A percentile compares a stretch with the other conserved stretches of the same genome.
phyloP scores from a whole-genome alignment of 2,888 invertebrate genomes.

The Sphaerophoria taeniata region DNA sequence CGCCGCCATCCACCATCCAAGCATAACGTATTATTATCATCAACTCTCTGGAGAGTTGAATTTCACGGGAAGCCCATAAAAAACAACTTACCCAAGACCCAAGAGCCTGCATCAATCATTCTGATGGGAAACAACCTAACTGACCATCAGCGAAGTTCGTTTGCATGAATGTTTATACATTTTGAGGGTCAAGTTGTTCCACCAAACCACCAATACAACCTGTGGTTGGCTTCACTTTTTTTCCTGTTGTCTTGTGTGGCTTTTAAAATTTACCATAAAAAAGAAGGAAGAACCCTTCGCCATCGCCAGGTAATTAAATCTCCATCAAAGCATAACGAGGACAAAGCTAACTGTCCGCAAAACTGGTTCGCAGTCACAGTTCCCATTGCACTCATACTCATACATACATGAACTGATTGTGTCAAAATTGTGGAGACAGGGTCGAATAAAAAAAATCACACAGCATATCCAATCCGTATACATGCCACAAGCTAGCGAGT shows the following conservation, averaged over 20 bases:
- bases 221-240: slow-evolving; percentile 6
- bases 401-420: background rate
- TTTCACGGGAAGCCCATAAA: slow-evolving; percentile 45
- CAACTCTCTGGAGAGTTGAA: slow-evolving; percentile 23
- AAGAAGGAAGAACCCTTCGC: slow-evolving; percentile 12
- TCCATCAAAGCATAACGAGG: slow-evolving; percentile 4
- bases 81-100: slow-evolving; percentile 15
- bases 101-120: slow-evolving; percentile 45
- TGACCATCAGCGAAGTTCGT: slow-evolving; percentile 4
- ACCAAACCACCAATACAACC: background rate
- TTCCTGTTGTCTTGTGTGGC: background rate
- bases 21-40: slow-evolving; percentile 51
- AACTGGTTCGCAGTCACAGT: slow-evolving; percentile 12
- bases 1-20: slow-evolving; percentile 41
- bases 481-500: background rate
- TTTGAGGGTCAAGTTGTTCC: slow-evolving; percentile 35
- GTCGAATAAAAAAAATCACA: slow-evolving; percentile 24
- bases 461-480: background rate
- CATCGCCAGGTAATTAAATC: slow-evolving; percentile 12
- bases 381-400: slow-evolving; percentile 11
- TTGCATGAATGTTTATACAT: slow-evolving; percentile 1
- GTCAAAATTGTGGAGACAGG: slow-evolving; percentile 21
- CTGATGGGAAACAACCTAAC: background rate
- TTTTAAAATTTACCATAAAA: background rate
- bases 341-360: slow-evolving; percentile 1